Percentiles rank a stretch among this genome's conserved stretches.
phyloP scores from a whole-genome alignment of 2,888 invertebrate species.

The Lasioglossum oenotherae region DNA sequence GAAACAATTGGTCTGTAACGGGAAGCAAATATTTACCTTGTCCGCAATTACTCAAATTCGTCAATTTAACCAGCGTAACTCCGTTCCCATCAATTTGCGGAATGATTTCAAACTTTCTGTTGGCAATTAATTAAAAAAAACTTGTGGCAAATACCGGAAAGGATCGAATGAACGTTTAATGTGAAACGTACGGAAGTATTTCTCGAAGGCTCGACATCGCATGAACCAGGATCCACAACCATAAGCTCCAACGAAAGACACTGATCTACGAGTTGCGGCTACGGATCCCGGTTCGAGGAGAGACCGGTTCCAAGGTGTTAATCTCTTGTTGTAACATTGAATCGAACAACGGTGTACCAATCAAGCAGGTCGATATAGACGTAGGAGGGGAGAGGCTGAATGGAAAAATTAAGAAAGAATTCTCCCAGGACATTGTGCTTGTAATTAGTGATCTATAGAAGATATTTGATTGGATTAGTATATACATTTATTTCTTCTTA shows the following conservation, averaged over 20 bases:
- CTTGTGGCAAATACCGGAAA: background rate
- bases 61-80: background rate
- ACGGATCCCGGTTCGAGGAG: background rate
- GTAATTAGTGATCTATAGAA: too few relatives aligned
- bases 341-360: background rate
- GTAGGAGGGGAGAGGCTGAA: background rate
- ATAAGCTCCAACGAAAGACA: background rate
- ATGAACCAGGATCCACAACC: background rate
- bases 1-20: background rate
- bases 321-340: background rate
- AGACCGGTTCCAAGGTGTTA: conserved; percentile 31
- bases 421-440: background rate
- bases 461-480: too few relatives aligned
- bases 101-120: background rate
- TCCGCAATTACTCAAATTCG: background rate
- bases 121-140: background rate
- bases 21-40: background rate
- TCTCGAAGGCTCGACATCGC: conserved; percentile 24
- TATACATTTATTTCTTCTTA: too few relatives aligned
- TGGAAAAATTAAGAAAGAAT: background rate
- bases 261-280: background rate
- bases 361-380: background rate
- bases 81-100: background rate
- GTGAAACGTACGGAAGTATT: conserved; percentile 40
- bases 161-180: conserved; percentile 36